Conservation (phyloP, 53 echinoderm and acorn worm genomes). For the Mesocentrotus franciscanus region DNA sequence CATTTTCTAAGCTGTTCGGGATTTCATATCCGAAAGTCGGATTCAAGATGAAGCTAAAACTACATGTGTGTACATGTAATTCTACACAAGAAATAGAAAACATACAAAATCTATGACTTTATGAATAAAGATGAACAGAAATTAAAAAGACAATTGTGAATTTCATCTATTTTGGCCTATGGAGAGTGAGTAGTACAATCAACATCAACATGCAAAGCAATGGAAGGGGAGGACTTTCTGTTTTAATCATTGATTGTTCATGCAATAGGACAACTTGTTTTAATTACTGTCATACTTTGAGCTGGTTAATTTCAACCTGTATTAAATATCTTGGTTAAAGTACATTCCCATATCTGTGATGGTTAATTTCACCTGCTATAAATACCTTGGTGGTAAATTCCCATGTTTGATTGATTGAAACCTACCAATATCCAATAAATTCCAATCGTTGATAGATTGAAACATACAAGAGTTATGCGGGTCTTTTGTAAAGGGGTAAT, state of each 20-base stretch:
- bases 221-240: too few relatives aligned
- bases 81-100: not conserved
- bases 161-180: not conserved
- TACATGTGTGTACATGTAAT: too few relatives aligned
- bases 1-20: not conserved
- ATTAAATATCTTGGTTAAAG: not conserved
- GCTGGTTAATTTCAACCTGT: not conserved
- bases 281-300: not conserved
- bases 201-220: slow-evolving; percentile 17
- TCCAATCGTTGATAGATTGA: not conserved
- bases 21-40: not conserved
- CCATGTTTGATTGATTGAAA: slow-evolving; percentile 14
- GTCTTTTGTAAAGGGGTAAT: not conserved
- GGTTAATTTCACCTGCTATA: not conserved
- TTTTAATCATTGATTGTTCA: not conserved
- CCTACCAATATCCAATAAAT: not conserved
- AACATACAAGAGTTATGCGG: not conserved
- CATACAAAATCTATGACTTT: not conserved
- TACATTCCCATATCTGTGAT: not conserved
- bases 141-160: not conserved
- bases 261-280: not conserved
- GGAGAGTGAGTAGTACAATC: not conserved
- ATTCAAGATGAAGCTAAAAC: too few relatives aligned
- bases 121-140: not conserved
- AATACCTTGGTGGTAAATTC: not conserved